A percentile compares a stretch with the other conserved stretches of the same genome.
Evolutionary conservation across 2,797 vertebrate species (phyloP).

Genomic region (Pseudomugil tenellus): DNA sequence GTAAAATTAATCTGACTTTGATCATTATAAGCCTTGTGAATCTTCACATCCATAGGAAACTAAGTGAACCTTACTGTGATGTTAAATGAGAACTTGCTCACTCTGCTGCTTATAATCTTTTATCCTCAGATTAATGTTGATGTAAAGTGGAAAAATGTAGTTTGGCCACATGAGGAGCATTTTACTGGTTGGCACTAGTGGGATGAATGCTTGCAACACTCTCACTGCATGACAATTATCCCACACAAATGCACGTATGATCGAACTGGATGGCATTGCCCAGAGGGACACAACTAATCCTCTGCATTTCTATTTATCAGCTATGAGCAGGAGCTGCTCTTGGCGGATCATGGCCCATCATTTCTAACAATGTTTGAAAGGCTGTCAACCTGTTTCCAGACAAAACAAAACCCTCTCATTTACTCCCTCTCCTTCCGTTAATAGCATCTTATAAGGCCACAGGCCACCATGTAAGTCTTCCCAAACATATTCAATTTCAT

Average conservation of each 20-base stretch:
- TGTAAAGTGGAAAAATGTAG: not conserved
- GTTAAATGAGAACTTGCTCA: too few species aligned
- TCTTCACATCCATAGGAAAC: too few species aligned
- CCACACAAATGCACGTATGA: constrained; percentile 47
- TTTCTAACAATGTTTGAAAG: constrained; percentile 70
- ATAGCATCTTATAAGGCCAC: constrained; percentile 64
- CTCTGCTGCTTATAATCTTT: too few species aligned
- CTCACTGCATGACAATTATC: constrained; percentile 38
- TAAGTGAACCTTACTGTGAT: too few species aligned
- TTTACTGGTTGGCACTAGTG: not conserved
- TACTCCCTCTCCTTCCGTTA: constrained; percentile 52
- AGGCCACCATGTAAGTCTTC: constrained; percentile 56
- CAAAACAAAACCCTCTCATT: constrained; percentile 62
- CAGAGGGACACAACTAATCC: constrained; percentile 58
- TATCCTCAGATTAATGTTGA: too few species aligned
- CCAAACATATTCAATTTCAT: constrained; percentile 76
- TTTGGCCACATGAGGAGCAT: not conserved
- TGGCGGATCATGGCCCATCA: constrained; percentile 54
- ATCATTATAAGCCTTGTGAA: too few species aligned
- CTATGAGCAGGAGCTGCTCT: constrained; percentile 51
- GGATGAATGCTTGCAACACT: constrained; percentile 11
- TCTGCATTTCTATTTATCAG: constrained; percentile 58
- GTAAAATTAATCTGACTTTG: too few species aligned
- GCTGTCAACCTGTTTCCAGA: constrained; percentile 62
- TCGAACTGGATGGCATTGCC: constrained; percentile 48